Conservation (phyloP, 2,113 vertebrate species). For the Dipodomys spectabilis region DNA sequence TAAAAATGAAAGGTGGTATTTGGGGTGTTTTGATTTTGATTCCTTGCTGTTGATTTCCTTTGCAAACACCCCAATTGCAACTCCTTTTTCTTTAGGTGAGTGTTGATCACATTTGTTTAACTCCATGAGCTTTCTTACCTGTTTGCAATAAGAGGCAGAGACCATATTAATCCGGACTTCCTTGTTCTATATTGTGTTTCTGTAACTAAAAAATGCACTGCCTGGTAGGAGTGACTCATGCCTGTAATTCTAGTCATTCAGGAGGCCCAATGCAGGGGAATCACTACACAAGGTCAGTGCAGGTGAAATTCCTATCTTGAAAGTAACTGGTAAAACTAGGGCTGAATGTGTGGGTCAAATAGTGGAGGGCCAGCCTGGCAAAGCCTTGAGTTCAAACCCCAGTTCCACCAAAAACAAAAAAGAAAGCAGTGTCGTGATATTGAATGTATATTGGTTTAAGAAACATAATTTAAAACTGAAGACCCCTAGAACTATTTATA, state of each 20-base stretch:
- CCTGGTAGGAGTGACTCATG: too few relatives aligned
- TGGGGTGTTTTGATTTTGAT: conserved; percentile 55
- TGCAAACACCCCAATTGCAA: conserved; percentile 53
- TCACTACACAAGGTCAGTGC: too few relatives aligned
- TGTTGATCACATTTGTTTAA: conserved; percentile 12
- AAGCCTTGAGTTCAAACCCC: too few relatives aligned
- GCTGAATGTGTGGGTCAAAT: too few relatives aligned
- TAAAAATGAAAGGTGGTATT: conserved; percentile 56
- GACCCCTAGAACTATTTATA: conserved; percentile 71
- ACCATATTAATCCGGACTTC: conserved; percentile 66
- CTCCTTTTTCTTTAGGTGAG: conserved; percentile 43
- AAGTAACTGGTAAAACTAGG: too few relatives aligned
- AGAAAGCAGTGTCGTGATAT: neutral
- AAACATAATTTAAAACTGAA: conserved; percentile 76
- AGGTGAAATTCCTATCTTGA: too few relatives aligned
- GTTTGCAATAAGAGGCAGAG: neutral
- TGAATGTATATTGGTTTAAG: conserved; percentile 50
- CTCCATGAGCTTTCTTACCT: neutral
- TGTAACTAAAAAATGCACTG: conserved; percentile 68
- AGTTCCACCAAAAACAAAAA: too few relatives aligned
- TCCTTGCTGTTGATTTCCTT: conserved; percentile 59
- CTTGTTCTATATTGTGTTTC: conserved; percentile 58
- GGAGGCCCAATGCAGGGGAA: too few relatives aligned
- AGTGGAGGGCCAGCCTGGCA: too few relatives aligned
- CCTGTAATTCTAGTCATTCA: too few relatives aligned